Percentiles rank a stretch among this genome's conserved stretches.
These are phyloP conservation scores for Dasyurus viverrinus DNA, from an alignment of 2,113 vertebrate species.

Conservation along the genomic window DNA sequence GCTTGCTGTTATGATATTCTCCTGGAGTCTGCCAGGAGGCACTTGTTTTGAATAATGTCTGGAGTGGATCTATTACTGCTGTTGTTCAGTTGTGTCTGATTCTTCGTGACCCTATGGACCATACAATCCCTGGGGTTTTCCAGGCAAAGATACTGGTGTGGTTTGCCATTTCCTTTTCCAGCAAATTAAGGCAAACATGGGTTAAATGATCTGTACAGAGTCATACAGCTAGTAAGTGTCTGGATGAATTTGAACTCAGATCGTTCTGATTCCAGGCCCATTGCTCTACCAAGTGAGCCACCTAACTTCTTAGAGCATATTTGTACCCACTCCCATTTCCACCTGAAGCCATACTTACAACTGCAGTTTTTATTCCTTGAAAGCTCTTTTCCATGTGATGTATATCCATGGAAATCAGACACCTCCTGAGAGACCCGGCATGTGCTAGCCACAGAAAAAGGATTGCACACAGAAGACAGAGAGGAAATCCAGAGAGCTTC, in stretches of 20 bases:
- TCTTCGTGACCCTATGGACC: neutral
- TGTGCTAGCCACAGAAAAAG: conserved; percentile 41
- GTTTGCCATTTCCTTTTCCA: neutral
- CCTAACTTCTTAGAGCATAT: neutral
- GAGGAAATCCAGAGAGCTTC: conserved; percentile 63
- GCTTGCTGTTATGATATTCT: neutral
- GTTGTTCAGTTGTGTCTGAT: neutral
- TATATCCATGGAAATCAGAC: conserved; percentile 73
- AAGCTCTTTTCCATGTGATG: conserved; percentile 77
- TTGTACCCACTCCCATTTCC: neutral
- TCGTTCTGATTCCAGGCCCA: neutral
- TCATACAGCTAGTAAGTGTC: neutral
- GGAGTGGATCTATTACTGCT: neutral
- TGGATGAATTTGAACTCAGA: neutral
- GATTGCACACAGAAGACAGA: conserved; percentile 52
- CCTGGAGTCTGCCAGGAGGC: neutral
- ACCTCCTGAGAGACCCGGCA: conserved; percentile 48
- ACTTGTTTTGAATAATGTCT: neutral
- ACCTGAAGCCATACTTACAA: conserved; percentile 78
- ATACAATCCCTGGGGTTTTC: neutral
- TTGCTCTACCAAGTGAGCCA: neutral
- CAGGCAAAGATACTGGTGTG: neutral
- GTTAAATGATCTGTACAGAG: neutral
- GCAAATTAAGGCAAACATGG: neutral
- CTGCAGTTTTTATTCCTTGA: conserved; percentile 74